These are phyloP conservation scores for Protonemura montana DNA, from an alignment of 2,888 invertebrate species.

Conservation along the genomic window DNA sequence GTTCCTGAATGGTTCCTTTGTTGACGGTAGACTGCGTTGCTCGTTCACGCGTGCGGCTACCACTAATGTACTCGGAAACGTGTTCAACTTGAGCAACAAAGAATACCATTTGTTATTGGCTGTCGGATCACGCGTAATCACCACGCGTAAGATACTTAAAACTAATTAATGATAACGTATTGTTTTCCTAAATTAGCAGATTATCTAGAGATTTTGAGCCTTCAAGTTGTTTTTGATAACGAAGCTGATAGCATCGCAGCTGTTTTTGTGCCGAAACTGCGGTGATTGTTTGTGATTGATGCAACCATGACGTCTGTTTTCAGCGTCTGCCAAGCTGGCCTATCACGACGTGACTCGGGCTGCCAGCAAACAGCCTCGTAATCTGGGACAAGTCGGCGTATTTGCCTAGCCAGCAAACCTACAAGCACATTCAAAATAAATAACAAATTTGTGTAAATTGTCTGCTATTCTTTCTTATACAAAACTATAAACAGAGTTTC, in stretches of 20 bases:
- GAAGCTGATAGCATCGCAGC: too few species aligned
- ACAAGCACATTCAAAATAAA: too few species aligned
- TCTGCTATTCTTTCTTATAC: too few species aligned
- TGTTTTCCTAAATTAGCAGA: too few species aligned
- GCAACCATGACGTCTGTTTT: not conserved
- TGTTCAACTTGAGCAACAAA: conserved; percentile 73
- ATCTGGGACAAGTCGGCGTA: not conserved
- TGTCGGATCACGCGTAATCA: conserved; percentile 61
- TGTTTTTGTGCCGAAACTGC: too few species aligned
- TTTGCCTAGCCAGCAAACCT: too few species aligned
- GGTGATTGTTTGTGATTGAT: too few species aligned
- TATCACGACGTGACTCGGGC: not conserved
- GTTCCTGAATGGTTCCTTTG: conserved; percentile 67
- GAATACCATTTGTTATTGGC: conserved; percentile 78
- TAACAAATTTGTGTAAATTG: too few species aligned
- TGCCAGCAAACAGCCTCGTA: not conserved
- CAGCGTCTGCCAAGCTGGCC: not conserved
- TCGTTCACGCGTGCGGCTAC: conserved; percentile 73
- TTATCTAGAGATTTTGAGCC: too few species aligned
- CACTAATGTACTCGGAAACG: conserved; percentile 69
- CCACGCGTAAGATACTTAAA: not conserved
- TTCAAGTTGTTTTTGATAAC: too few species aligned
- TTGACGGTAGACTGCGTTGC: conserved; percentile 79
- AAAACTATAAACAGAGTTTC: too few species aligned
- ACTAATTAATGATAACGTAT: not conserved